Evolutionary conservation across 2,888 invertebrate genomes (phyloP).

Genomic region (Doris montereyensis): DNA sequence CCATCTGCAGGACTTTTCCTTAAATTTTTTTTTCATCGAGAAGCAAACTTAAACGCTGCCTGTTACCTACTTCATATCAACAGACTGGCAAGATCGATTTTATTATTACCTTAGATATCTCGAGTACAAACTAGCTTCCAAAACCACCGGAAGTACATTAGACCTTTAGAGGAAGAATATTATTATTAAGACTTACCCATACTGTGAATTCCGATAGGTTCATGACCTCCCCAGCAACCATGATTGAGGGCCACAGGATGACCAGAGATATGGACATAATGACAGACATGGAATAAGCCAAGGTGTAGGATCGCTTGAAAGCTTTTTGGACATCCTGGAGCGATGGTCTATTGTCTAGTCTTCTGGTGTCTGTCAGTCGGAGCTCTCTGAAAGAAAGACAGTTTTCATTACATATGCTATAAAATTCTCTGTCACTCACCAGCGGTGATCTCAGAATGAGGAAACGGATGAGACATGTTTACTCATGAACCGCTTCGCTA

Average conservation of each 20-base stretch:
- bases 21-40: too few relatives aligned
- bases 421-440: too few relatives aligned
- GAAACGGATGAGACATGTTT: not conserved
- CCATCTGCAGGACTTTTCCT: too few relatives aligned
- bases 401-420: not conserved
- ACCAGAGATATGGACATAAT: conserved; percentile 55
- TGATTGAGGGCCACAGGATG: conserved; percentile 64
- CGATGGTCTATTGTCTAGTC: conserved; percentile 64
- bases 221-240: conserved; percentile 58
- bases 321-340: conserved; percentile 58
- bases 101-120: too few relatives aligned
- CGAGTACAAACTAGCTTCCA: too few relatives aligned
- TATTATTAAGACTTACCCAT: conserved; percentile 67
- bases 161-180: too few relatives aligned
- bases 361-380: conserved; percentile 56
- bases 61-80: too few relatives aligned
- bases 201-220: conserved; percentile 50
- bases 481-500: too few relatives aligned
- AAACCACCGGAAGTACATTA: too few relatives aligned
- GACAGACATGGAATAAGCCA: conserved; percentile 57
- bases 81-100: too few relatives aligned
- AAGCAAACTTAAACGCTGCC: too few relatives aligned
- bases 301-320: conserved; percentile 54
- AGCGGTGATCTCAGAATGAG: not conserved
- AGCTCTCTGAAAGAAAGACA: conserved; percentile 59